Conservation (phyloP, 2,113 vertebrate species). For the Chlorodrepanis virens region DNA sequence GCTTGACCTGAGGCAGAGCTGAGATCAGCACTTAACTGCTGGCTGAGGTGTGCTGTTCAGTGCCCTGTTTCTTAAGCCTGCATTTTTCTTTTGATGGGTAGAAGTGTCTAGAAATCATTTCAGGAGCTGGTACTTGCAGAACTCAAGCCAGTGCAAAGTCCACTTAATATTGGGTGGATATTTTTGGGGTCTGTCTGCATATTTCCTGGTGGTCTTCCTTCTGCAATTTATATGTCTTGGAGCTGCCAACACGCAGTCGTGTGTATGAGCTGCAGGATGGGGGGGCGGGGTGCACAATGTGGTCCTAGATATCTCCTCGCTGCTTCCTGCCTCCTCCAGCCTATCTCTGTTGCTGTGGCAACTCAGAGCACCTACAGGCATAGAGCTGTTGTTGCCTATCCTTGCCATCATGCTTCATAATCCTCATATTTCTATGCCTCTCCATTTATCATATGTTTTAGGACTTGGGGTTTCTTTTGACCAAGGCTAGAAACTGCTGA, state of each 20-base stretch:
- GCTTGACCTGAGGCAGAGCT: background rate
- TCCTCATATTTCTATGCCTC: background rate
- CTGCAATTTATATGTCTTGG: background rate
- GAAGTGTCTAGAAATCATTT: background rate
- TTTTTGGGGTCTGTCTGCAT: background rate
- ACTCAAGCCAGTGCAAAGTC: background rate
- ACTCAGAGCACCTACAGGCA: background rate
- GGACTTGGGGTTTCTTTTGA: background rate
- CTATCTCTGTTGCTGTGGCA: constrained; percentile 54
- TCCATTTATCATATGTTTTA: background rate
- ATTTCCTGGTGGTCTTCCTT: background rate
- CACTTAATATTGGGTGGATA: background rate
- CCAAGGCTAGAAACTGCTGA: background rate
- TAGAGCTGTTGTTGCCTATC: background rate
- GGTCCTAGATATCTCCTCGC: background rate
- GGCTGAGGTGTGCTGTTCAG: background rate
- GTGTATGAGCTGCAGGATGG: background rate
- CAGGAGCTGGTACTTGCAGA: background rate
- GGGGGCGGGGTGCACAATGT: background rate
- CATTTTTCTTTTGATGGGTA: background rate
- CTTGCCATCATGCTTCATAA: background rate
- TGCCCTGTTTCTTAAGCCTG: background rate
- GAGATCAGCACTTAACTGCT: background rate
- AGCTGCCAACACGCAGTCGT: background rate
- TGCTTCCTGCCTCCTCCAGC: constrained; percentile 27